Evolutionary conservation across 2,888 invertebrate species (phyloP).

Genomic region (Coelinius sp.): DNA sequence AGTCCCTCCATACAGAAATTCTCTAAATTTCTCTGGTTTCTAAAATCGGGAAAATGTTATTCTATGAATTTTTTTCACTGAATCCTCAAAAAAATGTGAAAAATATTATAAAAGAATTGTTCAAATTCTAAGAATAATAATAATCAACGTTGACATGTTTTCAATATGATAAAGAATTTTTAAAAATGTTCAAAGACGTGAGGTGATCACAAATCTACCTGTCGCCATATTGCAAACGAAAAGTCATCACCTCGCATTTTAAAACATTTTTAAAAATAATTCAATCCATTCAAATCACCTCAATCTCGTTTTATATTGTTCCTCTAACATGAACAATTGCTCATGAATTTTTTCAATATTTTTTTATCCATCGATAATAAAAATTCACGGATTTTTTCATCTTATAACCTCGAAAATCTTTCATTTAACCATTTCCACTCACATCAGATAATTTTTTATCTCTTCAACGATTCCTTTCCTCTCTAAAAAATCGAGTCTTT

Average conservation of each 20-base stretch:
- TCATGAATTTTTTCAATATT: too few relatives aligned
- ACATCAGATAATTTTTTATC: slow-evolving; percentile 40
- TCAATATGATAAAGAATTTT: too few relatives aligned
- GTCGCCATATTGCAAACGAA: neutral
- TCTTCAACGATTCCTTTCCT: slow-evolving; percentile 36
- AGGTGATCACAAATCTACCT: too few relatives aligned
- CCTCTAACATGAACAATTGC: too few relatives aligned
- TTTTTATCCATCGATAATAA: too few relatives aligned
- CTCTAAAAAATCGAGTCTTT: slow-evolving; percentile 37
- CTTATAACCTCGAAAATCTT: neutral
- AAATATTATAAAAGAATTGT: too few relatives aligned
- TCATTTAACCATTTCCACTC: neutral
- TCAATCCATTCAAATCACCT: neutral
- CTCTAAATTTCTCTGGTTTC: slow-evolving; percentile 48
- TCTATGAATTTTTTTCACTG: neutral
- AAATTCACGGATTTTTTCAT: too few relatives aligned
- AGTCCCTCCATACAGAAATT: slow-evolving; percentile 54
- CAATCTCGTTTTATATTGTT: too few relatives aligned
- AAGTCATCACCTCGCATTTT: neutral
- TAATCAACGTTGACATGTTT: too few relatives aligned
- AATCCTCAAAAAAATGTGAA: too few relatives aligned
- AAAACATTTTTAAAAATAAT: neutral
- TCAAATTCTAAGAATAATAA: too few relatives aligned
- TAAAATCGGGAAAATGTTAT: slow-evolving; percentile 19
- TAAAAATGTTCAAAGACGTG: too few relatives aligned